Evolutionary conservation across 2,113 vertebrate species (phyloP), one percentile per base, ranked within the genome.

Genomic region (Rhinoderma darwinii): DNA sequence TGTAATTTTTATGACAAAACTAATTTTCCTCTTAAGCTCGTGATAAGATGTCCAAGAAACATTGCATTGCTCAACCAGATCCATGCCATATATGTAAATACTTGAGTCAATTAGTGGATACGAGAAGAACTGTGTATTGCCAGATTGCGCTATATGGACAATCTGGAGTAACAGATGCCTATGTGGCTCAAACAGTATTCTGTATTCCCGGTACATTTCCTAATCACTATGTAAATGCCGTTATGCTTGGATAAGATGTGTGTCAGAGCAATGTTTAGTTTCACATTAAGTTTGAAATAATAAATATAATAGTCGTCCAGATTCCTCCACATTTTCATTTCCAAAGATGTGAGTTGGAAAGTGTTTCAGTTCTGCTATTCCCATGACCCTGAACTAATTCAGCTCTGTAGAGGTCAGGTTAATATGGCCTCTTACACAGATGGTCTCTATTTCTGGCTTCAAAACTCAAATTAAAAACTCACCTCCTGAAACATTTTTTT

Each of bases 91-190:
- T 85, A 85, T 74, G 84, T 22, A 63, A 85, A 77, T 75, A 66
- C 73, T 76, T 20, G 18, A 77, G 39, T 77, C 73, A 85, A 85
- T 84, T 84, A 84, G 51, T 75, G 72, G 50, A 8, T 41, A 76
- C 18, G 72, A 84, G 72, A 20, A 32, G 47, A 84, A 43, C 51
- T 54, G 32, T 44, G 72, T 44, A 17, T 61, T 77, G 72, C 73
- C 84, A 85, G 84, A 66, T 77, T 85, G 72, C 63, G 84, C 72
- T 77, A 63, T 85, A 66, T 44, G 83, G 44, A 76, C 83, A 84
- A 76, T 84, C 83, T 84, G 83, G 83, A 76, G 54, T 84, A 76
- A 76, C 83, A 84, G 83, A 84, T 84, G 83, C 83, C 73, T 43
- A 59, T 35, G 83, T 56, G 70, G 30, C 68, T 84, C 83, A 84